These are phyloP conservation scores for Barnardius zonarius DNA, from an alignment of 2,113 vertebrate genomes.

Conservation along the genomic window DNA sequence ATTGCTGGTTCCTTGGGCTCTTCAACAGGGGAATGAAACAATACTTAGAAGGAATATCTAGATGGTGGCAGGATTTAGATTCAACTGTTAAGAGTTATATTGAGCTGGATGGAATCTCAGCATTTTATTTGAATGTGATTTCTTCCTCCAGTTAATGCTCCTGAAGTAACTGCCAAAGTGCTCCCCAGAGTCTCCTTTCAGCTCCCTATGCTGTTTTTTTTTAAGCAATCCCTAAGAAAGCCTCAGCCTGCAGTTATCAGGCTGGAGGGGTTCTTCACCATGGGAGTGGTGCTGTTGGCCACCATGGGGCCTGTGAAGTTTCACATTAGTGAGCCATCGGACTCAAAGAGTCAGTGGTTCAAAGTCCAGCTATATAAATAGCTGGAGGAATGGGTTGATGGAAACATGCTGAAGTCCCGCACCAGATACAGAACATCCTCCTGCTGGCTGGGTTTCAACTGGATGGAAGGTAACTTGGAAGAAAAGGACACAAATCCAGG, in stretches of 20 bases:
- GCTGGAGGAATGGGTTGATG: background rate
- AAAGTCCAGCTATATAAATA: background rate
- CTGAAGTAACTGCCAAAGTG: background rate
- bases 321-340: accelerated
- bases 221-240: background rate
- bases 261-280: background rate
- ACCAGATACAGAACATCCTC: background rate
- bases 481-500: background rate
- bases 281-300: background rate
- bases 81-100: background rate
- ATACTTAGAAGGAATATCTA: background rate
- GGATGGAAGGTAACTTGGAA: background rate
- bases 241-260: background rate
- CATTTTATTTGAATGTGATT: background rate
- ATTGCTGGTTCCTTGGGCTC: background rate
- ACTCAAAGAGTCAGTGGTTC: background rate
- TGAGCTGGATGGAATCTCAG: background rate
- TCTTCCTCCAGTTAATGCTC: background rate
- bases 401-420: background rate
- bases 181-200: background rate
- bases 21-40: background rate
- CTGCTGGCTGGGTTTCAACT: background rate
- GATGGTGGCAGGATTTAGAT: background rate
- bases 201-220: background rate
- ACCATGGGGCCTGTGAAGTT: background rate